Percentiles rank a stretch among this genome's conserved stretches.
Evolutionary conservation across 2,113 vertebrate species (phyloP).

Genomic region (Tachysurus fulvidraco): DNA sequence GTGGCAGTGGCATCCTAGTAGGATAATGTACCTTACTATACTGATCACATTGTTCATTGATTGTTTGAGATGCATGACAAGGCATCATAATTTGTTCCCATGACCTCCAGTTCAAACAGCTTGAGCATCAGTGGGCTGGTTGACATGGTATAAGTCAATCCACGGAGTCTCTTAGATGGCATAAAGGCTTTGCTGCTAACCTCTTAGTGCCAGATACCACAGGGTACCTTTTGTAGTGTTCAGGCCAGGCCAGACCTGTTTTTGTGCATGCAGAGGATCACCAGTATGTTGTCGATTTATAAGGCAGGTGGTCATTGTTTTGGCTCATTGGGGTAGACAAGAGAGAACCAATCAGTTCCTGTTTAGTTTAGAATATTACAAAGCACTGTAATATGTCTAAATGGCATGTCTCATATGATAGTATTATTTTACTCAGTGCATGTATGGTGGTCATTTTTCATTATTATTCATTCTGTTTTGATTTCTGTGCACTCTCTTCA

Average conservation of each 20-base stretch:
- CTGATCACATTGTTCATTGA: not conserved
- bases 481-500: slow-evolving; percentile 37
- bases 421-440: not conserved
- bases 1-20: not conserved
- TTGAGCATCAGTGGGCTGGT: too few relatives aligned
- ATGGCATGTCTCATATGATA: too few relatives aligned
- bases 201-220: not conserved
- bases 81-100: not conserved
- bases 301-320: not conserved
- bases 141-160: not conserved
- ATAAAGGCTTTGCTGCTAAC: not conserved
- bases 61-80: not conserved
- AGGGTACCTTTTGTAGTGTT: not conserved
- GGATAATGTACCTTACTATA: not conserved
- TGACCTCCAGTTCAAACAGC: not conserved
- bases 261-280: not conserved
- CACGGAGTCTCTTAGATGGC: not conserved
- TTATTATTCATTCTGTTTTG: not conserved
- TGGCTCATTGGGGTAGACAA: not conserved
- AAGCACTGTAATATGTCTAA: not conserved
- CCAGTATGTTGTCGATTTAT: not conserved
- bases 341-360: not conserved
- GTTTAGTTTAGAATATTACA: not conserved
- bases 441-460: not conserved
- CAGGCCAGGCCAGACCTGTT: not conserved